A percentile compares a stretch with the other conserved stretches of the same genome.
Conservation (phyloP, 2,797 vertebrate genomes). For the Tapirus indicus region DNA sequence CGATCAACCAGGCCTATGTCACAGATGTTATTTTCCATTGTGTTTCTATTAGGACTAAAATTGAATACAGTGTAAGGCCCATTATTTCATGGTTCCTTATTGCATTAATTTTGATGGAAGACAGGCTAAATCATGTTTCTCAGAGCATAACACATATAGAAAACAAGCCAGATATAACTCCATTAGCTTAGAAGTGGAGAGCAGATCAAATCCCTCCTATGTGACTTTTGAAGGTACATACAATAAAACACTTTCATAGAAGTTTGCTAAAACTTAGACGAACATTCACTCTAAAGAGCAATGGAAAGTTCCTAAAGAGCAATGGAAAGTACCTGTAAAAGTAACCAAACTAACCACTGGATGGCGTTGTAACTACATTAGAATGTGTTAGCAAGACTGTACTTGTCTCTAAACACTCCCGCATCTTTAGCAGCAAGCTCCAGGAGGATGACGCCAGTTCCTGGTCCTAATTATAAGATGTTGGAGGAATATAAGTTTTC, state of each 20-base stretch:
- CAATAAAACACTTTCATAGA: constrained; percentile 70
- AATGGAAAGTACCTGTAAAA: background rate
- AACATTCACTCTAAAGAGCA: constrained; percentile 8
- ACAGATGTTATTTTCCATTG: constrained; percentile 77
- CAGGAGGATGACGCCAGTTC: background rate
- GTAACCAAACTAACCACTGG: constrained; percentile 45
- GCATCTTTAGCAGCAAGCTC: background rate
- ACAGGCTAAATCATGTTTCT: constrained; percentile 82
- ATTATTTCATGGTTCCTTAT: constrained; percentile 85
- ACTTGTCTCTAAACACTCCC: constrained; percentile 69
- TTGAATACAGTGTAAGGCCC: constrained; percentile 81
- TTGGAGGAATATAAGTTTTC: constrained; percentile 40
- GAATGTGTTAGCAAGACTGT: constrained; percentile 14
- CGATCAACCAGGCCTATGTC: constrained; percentile 69
- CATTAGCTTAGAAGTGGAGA: constrained; percentile 79
- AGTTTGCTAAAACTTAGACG: constrained; percentile 19
- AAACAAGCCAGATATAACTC: constrained; percentile 81
- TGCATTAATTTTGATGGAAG: constrained; percentile 80
- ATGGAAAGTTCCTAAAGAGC: background rate
- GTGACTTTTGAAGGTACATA: constrained; percentile 68
- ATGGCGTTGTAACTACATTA: constrained; percentile 48
- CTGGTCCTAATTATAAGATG: constrained; percentile 52
- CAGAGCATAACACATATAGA: constrained; percentile 78
- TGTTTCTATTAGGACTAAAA: constrained; percentile 83
- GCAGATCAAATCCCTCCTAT: constrained; percentile 76